phyloP scores from a whole-genome alignment of 2,888 invertebrate species.

The Erannis defoliaria region DNA sequence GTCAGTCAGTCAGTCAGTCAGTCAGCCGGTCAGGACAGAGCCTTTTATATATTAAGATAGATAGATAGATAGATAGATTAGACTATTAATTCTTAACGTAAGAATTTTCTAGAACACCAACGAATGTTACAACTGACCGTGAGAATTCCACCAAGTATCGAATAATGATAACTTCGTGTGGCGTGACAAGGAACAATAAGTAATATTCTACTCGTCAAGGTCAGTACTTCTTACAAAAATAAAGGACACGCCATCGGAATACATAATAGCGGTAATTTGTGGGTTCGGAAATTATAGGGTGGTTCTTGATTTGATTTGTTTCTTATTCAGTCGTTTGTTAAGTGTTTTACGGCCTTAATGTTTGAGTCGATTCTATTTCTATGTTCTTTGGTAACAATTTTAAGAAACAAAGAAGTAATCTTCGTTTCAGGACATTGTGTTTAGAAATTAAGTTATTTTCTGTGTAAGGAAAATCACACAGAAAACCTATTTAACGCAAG shows the following conservation, averaged over 20 bases:
- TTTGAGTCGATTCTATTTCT: neutral
- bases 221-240: slow-evolving; percentile 28
- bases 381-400: neutral
- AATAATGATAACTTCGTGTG: slow-evolving; percentile 24
- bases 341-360: neutral
- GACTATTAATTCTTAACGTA: neutral
- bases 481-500: no score
- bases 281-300: slow-evolving; percentile 9
- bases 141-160: slow-evolving; percentile 13
- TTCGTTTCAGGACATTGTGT: no score
- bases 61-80: no score
- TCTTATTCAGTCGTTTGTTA: slow-evolving; percentile 16
- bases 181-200: slow-evolving; percentile 33
- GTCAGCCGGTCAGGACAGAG: no score
- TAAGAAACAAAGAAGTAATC: no score
- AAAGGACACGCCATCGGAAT: slow-evolving; percentile 32
- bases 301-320: slow-evolving; percentile 23
- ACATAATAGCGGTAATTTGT: slow-evolving; percentile 25
- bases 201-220: slow-evolving; percentile 21
- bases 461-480: no score
- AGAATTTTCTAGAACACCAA: neutral
- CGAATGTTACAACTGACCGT: slow-evolving; percentile 15
- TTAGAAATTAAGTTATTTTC: no score
- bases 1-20: no score
- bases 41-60: no score